Percentiles rank a stretch among this genome's conserved stretches.
phyloP scores from a whole-genome alignment of 2,113 vertebrate genomes.

The Menura novaehollandiae region DNA sequence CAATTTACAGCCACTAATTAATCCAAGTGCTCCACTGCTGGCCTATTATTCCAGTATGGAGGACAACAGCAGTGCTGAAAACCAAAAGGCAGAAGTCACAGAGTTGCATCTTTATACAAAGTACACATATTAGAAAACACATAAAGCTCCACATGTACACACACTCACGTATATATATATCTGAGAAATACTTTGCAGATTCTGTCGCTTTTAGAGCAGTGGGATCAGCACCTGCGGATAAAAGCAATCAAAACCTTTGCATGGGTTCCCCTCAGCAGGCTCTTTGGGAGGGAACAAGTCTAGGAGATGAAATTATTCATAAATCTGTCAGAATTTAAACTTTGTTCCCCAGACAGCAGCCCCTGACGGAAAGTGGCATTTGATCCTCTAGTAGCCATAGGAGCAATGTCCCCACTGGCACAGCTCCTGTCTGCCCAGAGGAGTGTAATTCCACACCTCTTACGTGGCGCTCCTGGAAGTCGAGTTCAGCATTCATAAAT shows the following conservation, averaged over 20 bases:
- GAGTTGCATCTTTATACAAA: not conserved
- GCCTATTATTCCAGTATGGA: not conserved
- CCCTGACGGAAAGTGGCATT: not conserved
- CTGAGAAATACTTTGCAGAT: not conserved
- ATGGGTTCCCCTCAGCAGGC: not conserved
- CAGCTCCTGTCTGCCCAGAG: not conserved
- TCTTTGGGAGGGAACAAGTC: not conserved
- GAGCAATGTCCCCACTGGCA: not conserved
- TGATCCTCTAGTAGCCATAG: not conserved
- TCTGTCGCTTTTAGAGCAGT: not conserved
- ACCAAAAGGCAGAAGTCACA: not conserved
- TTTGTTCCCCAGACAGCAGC: not conserved
- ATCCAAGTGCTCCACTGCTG: not conserved
- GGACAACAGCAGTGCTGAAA: not conserved
- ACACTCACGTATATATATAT: fast-evolving
- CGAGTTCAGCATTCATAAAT: not conserved
- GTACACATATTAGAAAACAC: not conserved
- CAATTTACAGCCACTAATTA: not conserved
- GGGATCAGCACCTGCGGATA: not conserved
- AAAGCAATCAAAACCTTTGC: not conserved
- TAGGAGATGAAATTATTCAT: not conserved
- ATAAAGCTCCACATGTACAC: fast-evolving
- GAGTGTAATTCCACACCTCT: not conserved
- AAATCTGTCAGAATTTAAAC: not conserved
- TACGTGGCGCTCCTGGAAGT: not conserved